phyloP scores from a whole-genome alignment of 2,797 vertebrate genomes.

The Leptatherina wallacei region DNA sequence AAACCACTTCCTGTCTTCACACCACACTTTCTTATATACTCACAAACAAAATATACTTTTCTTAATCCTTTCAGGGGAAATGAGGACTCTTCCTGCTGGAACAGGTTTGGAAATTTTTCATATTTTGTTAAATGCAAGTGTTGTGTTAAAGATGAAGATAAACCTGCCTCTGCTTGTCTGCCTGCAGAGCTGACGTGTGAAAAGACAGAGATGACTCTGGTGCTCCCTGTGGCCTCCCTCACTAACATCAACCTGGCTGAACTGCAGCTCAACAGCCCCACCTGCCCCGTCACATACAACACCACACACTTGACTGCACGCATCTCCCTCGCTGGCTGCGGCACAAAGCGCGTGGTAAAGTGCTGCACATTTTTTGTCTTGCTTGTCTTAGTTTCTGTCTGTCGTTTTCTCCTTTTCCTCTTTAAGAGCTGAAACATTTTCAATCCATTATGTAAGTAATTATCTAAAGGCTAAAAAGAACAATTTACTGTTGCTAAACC shows the following conservation, averaged over 20 bases:
- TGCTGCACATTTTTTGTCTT: background rate
- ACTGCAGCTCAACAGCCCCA: slow-evolving; percentile 78
- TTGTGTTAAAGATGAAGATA: background rate
- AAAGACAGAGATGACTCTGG: slow-evolving; percentile 68
- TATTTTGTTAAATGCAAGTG: background rate
- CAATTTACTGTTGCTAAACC: too few relatives aligned
- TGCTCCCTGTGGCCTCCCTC: slow-evolving; percentile 73
- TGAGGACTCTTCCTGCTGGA: slow-evolving; percentile 65
- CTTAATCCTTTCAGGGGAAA: slow-evolving; percentile 62
- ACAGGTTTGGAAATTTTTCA: slow-evolving; percentile 65
- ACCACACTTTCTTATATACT: background rate
- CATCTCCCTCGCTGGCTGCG: slow-evolving; percentile 76
- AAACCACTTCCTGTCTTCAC: background rate
- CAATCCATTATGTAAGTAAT: too few relatives aligned
- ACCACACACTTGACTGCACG: slow-evolving; percentile 69
- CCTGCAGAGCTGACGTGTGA: slow-evolving; percentile 74
- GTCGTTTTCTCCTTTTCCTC: background rate
- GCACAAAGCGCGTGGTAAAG: slow-evolving; percentile 78
- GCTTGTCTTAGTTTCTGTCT: background rate
- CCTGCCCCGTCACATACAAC: slow-evolving; percentile 74
- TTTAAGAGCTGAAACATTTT: background rate
- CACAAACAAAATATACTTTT: slow-evolving; percentile 8
- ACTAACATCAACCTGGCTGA: slow-evolving; percentile 52
- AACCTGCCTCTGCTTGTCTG: slow-evolving; percentile 15
- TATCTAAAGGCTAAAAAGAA: too few relatives aligned